These are phyloP conservation scores for Florisuga fusca DNA, from an alignment of 2,797 vertebrate species.

Conservation along the genomic window DNA sequence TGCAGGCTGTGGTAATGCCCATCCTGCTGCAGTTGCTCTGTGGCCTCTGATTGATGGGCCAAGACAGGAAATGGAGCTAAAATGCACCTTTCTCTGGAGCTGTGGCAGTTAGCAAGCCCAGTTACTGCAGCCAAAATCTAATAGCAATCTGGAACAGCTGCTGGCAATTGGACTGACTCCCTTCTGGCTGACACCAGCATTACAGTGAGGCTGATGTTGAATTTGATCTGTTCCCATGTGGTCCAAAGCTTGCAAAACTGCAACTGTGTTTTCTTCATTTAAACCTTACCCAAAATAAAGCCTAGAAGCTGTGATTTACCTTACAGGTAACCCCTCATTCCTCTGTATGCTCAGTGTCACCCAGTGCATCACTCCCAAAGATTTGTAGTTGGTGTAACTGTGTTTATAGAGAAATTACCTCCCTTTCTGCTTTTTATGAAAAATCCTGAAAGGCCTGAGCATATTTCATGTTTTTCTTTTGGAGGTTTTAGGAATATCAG, in stretches of 20 bases:
- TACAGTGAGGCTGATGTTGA: background rate
- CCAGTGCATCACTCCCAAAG: background rate
- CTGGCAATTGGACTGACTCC: background rate
- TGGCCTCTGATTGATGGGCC: background rate
- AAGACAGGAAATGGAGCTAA: background rate
- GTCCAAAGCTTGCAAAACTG: background rate
- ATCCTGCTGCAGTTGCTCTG: background rate
- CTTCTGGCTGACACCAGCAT: background rate
- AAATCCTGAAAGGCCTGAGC: background rate
- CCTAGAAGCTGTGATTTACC: background rate
- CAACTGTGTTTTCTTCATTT: background rate
- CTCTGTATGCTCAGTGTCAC: background rate
- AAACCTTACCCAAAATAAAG: background rate
- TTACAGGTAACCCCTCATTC: background rate
- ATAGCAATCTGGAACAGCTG: background rate
- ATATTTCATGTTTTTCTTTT: background rate
- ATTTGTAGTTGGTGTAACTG: background rate
- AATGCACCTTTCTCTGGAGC: background rate
- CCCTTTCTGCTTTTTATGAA: background rate
- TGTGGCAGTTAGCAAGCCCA: background rate
- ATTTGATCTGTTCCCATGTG: background rate
- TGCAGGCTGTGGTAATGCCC: background rate
- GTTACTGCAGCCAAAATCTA: background rate
- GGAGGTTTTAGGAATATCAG: background rate
- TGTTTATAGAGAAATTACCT: background rate